Conservation (phyloP, 2,888 invertebrate species). For the Macrosoma leucophasiata region DNA sequence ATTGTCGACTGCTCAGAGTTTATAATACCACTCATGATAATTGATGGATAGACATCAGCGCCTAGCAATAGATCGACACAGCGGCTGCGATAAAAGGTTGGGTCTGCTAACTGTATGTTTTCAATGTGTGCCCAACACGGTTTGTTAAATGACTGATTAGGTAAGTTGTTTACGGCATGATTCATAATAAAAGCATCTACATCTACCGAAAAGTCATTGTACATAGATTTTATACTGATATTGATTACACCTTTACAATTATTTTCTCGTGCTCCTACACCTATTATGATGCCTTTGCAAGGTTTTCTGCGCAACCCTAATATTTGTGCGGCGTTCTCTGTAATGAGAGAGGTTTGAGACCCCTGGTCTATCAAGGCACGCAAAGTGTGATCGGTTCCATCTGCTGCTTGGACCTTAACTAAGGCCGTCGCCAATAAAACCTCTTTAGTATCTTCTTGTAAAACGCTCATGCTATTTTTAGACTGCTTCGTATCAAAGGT, state of each 20-base stretch:
- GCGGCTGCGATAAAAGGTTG: slow-evolving; percentile 14
- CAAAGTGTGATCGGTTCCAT: slow-evolving; percentile 8
- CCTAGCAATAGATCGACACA: slow-evolving; percentile 13
- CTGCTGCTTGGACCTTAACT: slow-evolving; percentile 8
- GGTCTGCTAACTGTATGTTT: slow-evolving; percentile 4
- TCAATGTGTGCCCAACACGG: slow-evolving; percentile 2
- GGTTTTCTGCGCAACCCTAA: slow-evolving; percentile 6
- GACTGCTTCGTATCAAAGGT: no score
- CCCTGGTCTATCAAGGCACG: slow-evolving; percentile 18
- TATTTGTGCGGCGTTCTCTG: slow-evolving; percentile 17
- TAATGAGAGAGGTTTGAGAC: slow-evolving; percentile 16
- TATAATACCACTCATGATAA: slow-evolving; percentile 4
- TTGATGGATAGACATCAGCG: slow-evolving; percentile 3
- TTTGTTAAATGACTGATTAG: slow-evolving; percentile 3
- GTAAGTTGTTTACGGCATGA: slow-evolving; percentile 3
- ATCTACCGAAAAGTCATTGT: slow-evolving; percentile 1
- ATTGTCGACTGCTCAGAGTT: slow-evolving; percentile 14
- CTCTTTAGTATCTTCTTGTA: slow-evolving; percentile 11
- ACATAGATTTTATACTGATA: slow-evolving; percentile 5
- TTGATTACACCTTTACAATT: slow-evolving; percentile 9
- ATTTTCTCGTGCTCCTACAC: slow-evolving; percentile 10
- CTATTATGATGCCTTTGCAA: slow-evolving; percentile 11
- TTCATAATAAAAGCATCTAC: slow-evolving; percentile 5
- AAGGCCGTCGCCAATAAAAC: slow-evolving; percentile 12
- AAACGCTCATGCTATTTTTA: no score